A percentile compares a stretch with the other conserved stretches of the same genome.
Conservation (phyloP, 2,888 invertebrate genomes). For the Lasioglossum zephyrum region DNA sequence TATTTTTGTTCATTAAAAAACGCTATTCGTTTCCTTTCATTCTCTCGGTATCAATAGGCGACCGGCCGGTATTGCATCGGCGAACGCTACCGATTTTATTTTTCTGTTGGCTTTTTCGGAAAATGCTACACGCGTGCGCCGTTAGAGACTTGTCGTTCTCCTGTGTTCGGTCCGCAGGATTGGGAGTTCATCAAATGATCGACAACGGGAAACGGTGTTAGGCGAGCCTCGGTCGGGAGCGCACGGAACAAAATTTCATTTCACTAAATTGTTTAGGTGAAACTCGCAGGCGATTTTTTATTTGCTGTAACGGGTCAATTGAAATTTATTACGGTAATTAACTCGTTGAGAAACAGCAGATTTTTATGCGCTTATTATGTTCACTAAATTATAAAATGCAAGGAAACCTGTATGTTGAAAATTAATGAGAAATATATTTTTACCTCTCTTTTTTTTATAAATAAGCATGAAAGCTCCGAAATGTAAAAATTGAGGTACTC, state of each 20-base stretch:
- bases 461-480: background rate
- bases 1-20: conserved; percentile 22
- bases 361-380: background rate
- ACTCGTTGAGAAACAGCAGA: background rate
- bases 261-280: background rate
- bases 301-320: background rate
- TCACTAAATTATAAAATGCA: background rate
- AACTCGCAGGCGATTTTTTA: background rate
- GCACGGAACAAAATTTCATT: background rate
- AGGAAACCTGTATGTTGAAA: background rate
- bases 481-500: background rate
- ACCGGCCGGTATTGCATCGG: background rate
- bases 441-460: background rate
- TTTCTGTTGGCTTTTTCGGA: background rate
- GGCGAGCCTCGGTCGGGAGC: background rate
- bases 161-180: background rate
- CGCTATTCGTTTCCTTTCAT: conserved; percentile 10
- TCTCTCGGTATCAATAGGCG: background rate
- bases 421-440: background rate
- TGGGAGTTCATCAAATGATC: background rate
- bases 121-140: background rate
- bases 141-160: background rate
- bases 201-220: background rate
- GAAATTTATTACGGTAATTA: background rate
- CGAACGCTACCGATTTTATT: background rate